Conservation (phyloP, 2,888 invertebrate species). For the Chalcosyrphus nemorum region DNA sequence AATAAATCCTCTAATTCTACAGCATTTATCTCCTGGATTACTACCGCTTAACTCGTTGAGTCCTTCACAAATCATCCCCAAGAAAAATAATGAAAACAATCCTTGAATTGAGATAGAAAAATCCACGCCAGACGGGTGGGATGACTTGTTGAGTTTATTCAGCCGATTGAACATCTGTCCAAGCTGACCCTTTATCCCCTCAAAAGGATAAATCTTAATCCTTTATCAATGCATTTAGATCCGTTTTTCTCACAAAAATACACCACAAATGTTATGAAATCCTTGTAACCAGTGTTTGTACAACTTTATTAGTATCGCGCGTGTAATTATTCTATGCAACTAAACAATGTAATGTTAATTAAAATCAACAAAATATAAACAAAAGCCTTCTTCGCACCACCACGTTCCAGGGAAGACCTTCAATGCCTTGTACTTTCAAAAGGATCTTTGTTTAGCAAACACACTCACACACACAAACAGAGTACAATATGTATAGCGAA, state of each 20-base stretch:
- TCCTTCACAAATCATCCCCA: background rate
- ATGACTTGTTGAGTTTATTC: conserved; percentile 7
- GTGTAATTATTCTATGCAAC: conserved; percentile 19
- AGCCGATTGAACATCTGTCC: background rate
- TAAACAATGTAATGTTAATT: conserved; percentile 28
- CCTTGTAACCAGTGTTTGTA: too few species aligned
- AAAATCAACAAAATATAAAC: conserved; percentile 7
- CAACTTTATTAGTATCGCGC: too few species aligned
- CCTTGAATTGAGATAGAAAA: background rate
- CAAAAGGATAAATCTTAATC: background rate
- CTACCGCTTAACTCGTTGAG: background rate
- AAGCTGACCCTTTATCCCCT: background rate
- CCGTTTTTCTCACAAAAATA: background rate
- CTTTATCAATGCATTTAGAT: background rate
- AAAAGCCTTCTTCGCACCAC: too few species aligned
- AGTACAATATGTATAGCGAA: background rate
- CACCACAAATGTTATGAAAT: background rate
- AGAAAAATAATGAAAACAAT: background rate
- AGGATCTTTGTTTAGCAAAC: background rate
- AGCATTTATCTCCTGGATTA: background rate
- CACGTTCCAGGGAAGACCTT: conserved; percentile 41
- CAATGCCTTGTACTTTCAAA: conserved; percentile 28
- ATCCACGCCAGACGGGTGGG: background rate
- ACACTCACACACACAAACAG: background rate
- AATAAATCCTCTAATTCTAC: background rate